Evolutionary conservation across 2,797 vertebrate genomes (phyloP).

Genomic region (Sebastes vulpes): DNA sequence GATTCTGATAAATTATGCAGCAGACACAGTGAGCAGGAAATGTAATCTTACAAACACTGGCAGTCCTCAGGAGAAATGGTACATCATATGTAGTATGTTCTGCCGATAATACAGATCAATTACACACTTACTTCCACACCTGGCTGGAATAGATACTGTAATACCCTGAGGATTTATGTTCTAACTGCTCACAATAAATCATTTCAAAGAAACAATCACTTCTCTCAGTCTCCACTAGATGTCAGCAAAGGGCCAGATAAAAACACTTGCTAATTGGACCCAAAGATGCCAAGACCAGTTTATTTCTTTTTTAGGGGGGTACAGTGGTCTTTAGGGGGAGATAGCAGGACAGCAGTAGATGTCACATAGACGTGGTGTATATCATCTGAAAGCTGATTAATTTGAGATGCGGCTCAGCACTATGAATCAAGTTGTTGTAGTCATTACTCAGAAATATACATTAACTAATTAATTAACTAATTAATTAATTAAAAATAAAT

Average conservation of each 20-base stretch:
- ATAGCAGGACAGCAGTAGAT: too few species aligned
- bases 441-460: too few species aligned
- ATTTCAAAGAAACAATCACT: background rate
- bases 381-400: too few species aligned
- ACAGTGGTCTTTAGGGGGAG: too few species aligned
- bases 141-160: background rate
- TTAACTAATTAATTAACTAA: too few species aligned
- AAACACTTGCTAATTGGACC: background rate
- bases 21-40: background rate
- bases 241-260: constrained; percentile 3
- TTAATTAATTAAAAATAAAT: too few species aligned
- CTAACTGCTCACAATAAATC: background rate
- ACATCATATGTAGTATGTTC: background rate
- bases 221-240: constrained; percentile 39
- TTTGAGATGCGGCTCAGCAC: too few species aligned
- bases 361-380: too few species aligned
- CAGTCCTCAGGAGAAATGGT: background rate
- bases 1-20: background rate
- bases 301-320: too few species aligned
- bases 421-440: too few species aligned
- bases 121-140: background rate
- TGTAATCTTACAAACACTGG: background rate
- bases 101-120: background rate
- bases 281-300: too few species aligned
- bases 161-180: background rate